Percentiles rank a stretch among this genome's conserved stretches.
Conservation (phyloP, 2,113 vertebrate genomes). For the Meles meles region DNA sequence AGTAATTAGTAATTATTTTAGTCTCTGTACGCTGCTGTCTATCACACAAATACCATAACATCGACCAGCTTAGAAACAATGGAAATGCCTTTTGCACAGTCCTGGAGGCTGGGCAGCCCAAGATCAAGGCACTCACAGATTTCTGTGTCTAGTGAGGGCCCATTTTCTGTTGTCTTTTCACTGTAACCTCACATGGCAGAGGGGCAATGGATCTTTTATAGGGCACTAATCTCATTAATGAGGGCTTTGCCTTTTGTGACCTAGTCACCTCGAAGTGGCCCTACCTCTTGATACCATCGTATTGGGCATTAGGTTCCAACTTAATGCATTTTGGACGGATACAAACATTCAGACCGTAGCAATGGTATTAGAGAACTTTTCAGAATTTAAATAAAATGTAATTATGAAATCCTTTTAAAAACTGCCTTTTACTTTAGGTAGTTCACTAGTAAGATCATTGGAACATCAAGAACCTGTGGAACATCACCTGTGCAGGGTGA, state of each 20-base stretch:
- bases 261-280: background rate
- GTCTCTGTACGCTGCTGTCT: background rate
- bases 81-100: background rate
- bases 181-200: background rate
- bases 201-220: background rate
- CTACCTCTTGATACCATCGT: background rate
- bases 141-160: background rate
- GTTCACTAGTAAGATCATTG: background rate
- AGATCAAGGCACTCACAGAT: background rate
- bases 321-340: background rate
- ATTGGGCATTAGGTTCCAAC: background rate
- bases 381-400: constrained; percentile 5
- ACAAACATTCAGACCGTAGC: background rate
- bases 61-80: background rate
- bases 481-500: background rate
- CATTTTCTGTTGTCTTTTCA: background rate
- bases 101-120: background rate
- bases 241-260: background rate
- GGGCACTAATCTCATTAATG: background rate
- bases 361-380: background rate
- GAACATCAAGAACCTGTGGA: background rate
- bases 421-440: background rate
- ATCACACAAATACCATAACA: background rate
- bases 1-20: background rate
- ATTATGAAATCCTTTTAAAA: background rate